Conservation (phyloP, 2,888 invertebrate genomes). For the Drosophila kambysellisi region DNA sequence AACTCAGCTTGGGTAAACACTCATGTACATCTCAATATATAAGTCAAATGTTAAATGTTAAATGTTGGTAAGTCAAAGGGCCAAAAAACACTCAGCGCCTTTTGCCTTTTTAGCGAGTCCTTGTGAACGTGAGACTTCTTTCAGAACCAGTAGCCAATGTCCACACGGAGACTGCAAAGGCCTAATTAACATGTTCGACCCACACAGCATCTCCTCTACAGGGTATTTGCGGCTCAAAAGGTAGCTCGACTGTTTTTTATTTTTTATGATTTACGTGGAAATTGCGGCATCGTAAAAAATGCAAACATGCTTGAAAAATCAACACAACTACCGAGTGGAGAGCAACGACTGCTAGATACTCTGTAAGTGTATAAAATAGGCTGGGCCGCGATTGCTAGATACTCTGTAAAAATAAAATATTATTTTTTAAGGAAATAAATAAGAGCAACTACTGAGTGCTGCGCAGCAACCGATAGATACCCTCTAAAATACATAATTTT, state of each 20-base stretch:
- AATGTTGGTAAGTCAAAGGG: constrained; percentile 57
- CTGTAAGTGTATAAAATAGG: background rate
- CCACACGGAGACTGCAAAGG: constrained; percentile 18
- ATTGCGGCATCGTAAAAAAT: constrained; percentile 72
- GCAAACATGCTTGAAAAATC: constrained; percentile 54
- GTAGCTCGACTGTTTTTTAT: constrained; percentile 22
- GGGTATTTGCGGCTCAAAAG: constrained; percentile 41
- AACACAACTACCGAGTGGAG: background rate
- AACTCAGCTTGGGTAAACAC: constrained; percentile 60
- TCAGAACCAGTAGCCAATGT: constrained; percentile 75
- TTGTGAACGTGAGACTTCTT: constrained; percentile 78
- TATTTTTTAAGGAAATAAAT: too few relatives aligned
- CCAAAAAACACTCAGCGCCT: background rate
- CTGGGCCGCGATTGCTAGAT: too few relatives aligned
- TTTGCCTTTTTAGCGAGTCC: constrained; percentile 70
- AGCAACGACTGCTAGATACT: constrained; percentile 1
- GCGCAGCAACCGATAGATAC: background rate
- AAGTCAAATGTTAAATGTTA: constrained; percentile 65
- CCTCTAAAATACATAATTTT: background rate
- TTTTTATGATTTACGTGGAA: constrained; percentile 81
- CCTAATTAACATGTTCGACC: constrained; percentile 77
- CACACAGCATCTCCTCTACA: constrained; percentile 47
- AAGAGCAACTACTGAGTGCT: background rate
- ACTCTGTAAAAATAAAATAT: too few relatives aligned
- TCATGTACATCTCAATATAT: constrained; percentile 1